Evolutionary conservation across 2,888 invertebrate genomes (phyloP), one percentile per base, ranked within the genome.

Genomic region (Clunio marinus): DNA sequence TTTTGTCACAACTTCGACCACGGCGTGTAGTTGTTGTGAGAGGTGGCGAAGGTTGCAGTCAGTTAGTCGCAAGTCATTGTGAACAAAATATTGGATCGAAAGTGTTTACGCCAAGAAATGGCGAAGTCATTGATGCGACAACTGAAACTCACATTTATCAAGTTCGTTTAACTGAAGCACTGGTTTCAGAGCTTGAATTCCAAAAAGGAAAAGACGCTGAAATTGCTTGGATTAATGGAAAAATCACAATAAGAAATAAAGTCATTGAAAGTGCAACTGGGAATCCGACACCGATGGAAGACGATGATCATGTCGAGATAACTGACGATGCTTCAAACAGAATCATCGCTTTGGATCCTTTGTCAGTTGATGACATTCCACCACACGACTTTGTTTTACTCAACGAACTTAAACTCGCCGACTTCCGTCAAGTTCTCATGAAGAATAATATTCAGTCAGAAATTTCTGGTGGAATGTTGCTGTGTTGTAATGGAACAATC

Each of bases 121-220:
- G 91, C 0, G 96, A 97, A 73, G 83, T 71, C 7, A 86, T 99
- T 2, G 98, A 99, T 77, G 97, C 94, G 0, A 98, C 99, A 0
- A 96, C 96, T 0, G 98, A 99, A 79, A 94, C 95, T 0, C 94
- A 97, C 74, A 99, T 99, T 73, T 98, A 96, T 78, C 98, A 98
- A 83, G 94, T 96, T 70, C 88, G 93, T 67, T 81, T 97, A 51
- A 94, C 94, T 1, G 97, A 97, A 79, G 89, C 93, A 2, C 80
- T 97, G 70, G 91, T 97, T 71, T 91, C 93, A 1, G 88, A 91
- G 7, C 78, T 98, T 69, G 84, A 87, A 71, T 95, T 97, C 81
- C 88, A 92, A 70, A 87, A 87, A 74, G 88, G 87, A 57, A 89
- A 89, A 72, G 93, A 94, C 74, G 88, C 93, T 0, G 97, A 98